phyloP scores from a whole-genome alignment of 2,797 vertebrate genomes.

The Phalanger gymnotis region DNA sequence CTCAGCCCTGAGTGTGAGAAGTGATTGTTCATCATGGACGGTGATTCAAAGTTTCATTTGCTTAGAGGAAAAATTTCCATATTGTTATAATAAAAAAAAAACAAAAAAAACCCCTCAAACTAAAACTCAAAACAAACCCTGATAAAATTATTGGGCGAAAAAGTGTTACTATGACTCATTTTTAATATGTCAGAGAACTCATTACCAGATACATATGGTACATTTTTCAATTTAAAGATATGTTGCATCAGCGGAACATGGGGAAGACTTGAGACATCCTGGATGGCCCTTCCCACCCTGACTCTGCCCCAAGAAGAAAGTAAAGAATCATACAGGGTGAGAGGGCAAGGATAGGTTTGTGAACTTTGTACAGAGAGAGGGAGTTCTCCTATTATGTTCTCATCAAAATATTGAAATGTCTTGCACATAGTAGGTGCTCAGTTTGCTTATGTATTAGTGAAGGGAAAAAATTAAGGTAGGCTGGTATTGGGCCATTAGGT shows the following conservation, averaged over 20 bases:
- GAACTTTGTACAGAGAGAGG: background rate
- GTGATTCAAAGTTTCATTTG: background rate
- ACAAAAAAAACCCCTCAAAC: too few species aligned
- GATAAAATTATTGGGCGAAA: background rate
- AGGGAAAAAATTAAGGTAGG: background rate
- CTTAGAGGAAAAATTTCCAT: background rate
- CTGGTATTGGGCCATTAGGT: background rate
- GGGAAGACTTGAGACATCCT: background rate
- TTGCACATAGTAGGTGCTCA: background rate
- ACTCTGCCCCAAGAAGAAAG: background rate
- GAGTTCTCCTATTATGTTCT: background rate
- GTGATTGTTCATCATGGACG: background rate
- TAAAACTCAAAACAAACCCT: background rate
- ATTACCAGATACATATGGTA: background rate
- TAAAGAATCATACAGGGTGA: background rate
- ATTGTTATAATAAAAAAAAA: background rate
- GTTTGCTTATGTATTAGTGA: background rate
- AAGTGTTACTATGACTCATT: background rate
- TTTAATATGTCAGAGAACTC: background rate
- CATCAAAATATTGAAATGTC: background rate
- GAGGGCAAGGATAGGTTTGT: background rate
- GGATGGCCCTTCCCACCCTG: background rate
- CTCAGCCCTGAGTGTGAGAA: background rate
- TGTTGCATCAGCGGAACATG: background rate
- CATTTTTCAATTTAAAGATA: background rate